Base-by-base conservation (phyloP, 2,797 vertebrate species). In the Manis javanica region DNA sequence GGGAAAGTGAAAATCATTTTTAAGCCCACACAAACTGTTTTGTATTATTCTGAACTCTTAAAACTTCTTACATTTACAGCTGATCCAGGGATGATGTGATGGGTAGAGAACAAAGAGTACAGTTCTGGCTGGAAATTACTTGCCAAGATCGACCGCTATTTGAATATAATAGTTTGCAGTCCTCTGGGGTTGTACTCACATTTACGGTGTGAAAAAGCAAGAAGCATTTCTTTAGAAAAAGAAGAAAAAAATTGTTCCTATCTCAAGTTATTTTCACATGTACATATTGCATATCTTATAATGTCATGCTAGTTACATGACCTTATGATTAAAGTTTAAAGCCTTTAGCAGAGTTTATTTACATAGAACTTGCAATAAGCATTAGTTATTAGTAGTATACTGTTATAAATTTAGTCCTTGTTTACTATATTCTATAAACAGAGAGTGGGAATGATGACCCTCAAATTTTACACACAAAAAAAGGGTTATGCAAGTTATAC, bases 241-340 rank as follows among this genome's bases (percentile, higher is more conserved):
- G 5, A 2, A 21, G 0, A 0, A 29, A 26, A 26, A n/a, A 9
- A 29, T 74, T 57, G 1, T 49, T 23, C 2, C 15, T 46, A 1
- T 37, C 37, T 84, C 16, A 93, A 81, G 63, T 63, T 72, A 46
- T n/a, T 78, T 34, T 31, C 5, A n/a, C 3, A 90, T 87, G 37
- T 29, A 78, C 37, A 55, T 13, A 42, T 82, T 66, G 55, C 26
- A 91, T 57, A n/a, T 61, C 46, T 77, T 84, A 57, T 5, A 14
- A 68, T 13, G 2, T 79, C n/a, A 34, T 5, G 31, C 23, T 84
- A 19, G 9, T 1, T n/a, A 6, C 19, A 11, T 37, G 29, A 84
- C 5, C 51, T 78, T 72, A 53, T 31, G 37, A 19, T 69, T 92
- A 51, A 72, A 46, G 15, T 51, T 66, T 77, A 82, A 96, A 92